Percentiles rank a stretch among this genome's conserved stretches.
These are phyloP conservation scores for Catocala fraxini DNA, from an alignment of 2,888 invertebrate genomes.

Conservation along the genomic window DNA sequence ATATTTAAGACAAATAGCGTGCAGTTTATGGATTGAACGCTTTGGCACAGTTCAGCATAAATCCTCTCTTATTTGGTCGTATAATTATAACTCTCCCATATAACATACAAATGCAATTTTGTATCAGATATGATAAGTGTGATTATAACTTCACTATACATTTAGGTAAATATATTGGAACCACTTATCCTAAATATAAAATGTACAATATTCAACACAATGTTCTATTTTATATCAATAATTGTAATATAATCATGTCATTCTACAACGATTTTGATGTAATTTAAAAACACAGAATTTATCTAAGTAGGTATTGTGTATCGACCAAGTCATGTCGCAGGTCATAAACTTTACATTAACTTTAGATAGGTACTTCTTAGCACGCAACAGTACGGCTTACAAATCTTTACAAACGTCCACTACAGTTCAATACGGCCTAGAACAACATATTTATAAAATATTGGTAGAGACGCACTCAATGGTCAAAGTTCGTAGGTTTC, in stretches of 20 bases:
- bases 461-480: background rate
- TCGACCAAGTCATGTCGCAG: conserved; percentile 3
- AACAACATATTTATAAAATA: conserved; percentile 14
- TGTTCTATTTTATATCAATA: background rate
- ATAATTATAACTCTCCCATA: no score
- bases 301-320: conserved; percentile 3
- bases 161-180: background rate
- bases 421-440: conserved; percentile 7
- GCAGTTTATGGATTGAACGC: no score
- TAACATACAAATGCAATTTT: background rate
- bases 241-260: background rate
- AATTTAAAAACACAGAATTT: background rate
- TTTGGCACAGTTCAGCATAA: no score
- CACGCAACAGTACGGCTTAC: conserved; percentile 26
- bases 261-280: background rate
- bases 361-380: conserved; percentile 47
- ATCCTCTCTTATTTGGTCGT: no score
- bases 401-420: conserved; percentile 10
- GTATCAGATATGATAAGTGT: background rate
- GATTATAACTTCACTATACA: background rate
- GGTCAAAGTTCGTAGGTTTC: no score
- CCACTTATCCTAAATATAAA: background rate
- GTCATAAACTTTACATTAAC: conserved; percentile 6
- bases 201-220: background rate
- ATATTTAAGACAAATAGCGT: no score